Evolutionary conservation across 2,888 invertebrate species (phyloP).

Genomic region (Amblyteles armatorius): DNA sequence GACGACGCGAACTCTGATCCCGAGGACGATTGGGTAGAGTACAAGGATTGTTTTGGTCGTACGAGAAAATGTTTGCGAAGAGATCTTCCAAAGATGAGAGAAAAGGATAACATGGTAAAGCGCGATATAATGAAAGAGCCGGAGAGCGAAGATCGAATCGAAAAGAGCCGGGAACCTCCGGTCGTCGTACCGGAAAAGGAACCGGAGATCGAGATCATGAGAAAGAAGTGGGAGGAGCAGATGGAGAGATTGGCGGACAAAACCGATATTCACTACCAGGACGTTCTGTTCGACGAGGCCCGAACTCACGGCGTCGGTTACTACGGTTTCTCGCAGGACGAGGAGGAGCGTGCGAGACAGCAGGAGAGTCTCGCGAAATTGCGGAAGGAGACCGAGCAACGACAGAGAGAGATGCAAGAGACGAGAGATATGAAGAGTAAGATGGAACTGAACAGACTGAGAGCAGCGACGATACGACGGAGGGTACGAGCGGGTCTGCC

Average conservation of each 20-base stretch:
- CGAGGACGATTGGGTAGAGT: constrained; percentile 91
- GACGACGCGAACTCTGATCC: constrained; percentile 75
- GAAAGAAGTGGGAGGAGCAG: constrained; percentile 95
- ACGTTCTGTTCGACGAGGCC: constrained; percentile 96
- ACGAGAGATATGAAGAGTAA: constrained; percentile 88
- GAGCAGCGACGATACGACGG: constrained; percentile 91
- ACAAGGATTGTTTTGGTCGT: constrained; percentile 94
- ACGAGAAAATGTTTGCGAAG: constrained; percentile 93
- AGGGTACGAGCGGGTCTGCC: constrained; percentile 90
- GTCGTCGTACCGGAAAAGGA: constrained; percentile 73
- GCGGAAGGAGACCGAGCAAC: constrained; percentile 89
- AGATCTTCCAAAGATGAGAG: constrained; percentile 89
- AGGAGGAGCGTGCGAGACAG: constrained; percentile 91
- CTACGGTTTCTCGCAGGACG: constrained; percentile 95
- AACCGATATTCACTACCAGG: constrained; percentile 95
- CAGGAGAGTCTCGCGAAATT: constrained; percentile 91
- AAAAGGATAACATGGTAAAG: constrained; percentile 86
- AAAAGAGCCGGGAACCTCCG: constrained; percentile 66
- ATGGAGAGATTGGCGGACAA: constrained; percentile 90
- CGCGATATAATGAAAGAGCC: constrained; percentile 74
- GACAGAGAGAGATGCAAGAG: constrained; percentile 89
- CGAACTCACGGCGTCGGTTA: constrained; percentile 97
- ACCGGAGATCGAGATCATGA: constrained; percentile 87
- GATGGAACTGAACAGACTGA: constrained; percentile 89
- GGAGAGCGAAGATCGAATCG: constrained; percentile 68